A percentile compares a stretch with the other conserved stretches of the same genome.
Evolutionary conservation across 2,113 vertebrate genomes (phyloP).

Genomic region (Nematolebias whitei): DNA sequence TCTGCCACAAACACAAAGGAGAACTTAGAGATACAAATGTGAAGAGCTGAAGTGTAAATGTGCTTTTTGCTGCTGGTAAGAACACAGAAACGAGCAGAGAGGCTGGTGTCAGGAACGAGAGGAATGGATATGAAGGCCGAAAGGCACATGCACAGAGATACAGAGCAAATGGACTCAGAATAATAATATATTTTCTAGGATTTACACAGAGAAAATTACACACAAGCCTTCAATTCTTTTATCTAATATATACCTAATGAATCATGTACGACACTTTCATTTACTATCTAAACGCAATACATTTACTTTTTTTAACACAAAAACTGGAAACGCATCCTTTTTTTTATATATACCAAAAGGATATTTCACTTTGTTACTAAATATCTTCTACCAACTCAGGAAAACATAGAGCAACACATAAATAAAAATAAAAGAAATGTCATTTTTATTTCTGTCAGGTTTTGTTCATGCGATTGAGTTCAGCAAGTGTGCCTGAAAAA

Average conservation of each 20-base stretch:
- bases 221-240: neutral
- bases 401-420: neutral
- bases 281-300: neutral
- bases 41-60: constrained; percentile 53
- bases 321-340: neutral
- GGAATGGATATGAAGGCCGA: constrained; percentile 20
- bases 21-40: constrained; percentile 18
- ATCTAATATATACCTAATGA: neutral
- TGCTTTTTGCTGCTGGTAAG: constrained; percentile 46
- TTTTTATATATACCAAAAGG: neutral
- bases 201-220: neutral
- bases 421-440: neutral
- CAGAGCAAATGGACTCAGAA: neutral
- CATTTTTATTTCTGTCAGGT: neutral
- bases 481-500: no score
- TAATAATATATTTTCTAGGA: neutral
- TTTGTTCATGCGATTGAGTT: neutral
- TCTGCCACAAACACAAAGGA: constrained; percentile 7
- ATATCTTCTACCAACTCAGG: neutral
- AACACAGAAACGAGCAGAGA: constrained; percentile 24
- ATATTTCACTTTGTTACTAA: neutral
- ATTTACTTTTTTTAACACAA: neutral
- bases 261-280: neutral
- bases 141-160: constrained; percentile 14
- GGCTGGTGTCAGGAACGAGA: constrained; percentile 32